A percentile compares a stretch with the other conserved stretches of the same genome.
These are phyloP conservation scores for Cosmorhoe ocellata DNA, from an alignment of 2,888 invertebrate species.

Conservation along the genomic window DNA sequence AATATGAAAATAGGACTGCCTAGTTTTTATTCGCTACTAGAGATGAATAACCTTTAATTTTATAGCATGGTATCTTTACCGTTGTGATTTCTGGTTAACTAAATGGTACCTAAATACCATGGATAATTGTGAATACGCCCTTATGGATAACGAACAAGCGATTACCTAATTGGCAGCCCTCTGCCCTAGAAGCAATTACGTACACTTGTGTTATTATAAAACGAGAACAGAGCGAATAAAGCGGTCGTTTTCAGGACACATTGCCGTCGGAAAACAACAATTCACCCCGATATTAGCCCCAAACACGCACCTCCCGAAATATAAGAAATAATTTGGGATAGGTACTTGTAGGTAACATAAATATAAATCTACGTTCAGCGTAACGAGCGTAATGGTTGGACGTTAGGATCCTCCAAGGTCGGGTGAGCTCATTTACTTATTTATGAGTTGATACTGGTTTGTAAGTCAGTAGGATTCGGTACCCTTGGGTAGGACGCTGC, in stretches of 20 bases:
- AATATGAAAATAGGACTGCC: too few relatives aligned
- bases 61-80: too few relatives aligned
- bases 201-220: slow-evolving; percentile 39
- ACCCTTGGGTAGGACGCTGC: slow-evolving; percentile 2
- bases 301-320: slow-evolving; percentile 41
- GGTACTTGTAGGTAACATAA: slow-evolving; percentile 18
- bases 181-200: slow-evolving; percentile 16
- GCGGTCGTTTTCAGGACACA: slow-evolving; percentile 33
- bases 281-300: slow-evolving; percentile 34
- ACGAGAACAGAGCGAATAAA: slow-evolving; percentile 44
- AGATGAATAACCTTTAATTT: too few relatives aligned
- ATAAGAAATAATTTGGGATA: slow-evolving; percentile 14
- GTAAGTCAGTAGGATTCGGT: slow-evolving; percentile 12
- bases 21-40: too few relatives aligned
- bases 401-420: slow-evolving; percentile 24
- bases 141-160: slow-evolving; percentile 10
- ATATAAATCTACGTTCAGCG: slow-evolving; percentile 27
- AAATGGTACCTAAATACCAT: too few relatives aligned
- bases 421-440: slow-evolving; percentile 28
- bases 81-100: too few relatives aligned
- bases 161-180: slow-evolving; percentile 9
- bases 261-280: slow-evolving; percentile 36
- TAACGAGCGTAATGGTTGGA: slow-evolving; percentile 12
- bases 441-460: slow-evolving; percentile 21
- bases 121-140: too few relatives aligned